Base-by-base conservation (phyloP, 2,888 invertebrate genomes). In the Eupithecia subumbrata region DNA sequence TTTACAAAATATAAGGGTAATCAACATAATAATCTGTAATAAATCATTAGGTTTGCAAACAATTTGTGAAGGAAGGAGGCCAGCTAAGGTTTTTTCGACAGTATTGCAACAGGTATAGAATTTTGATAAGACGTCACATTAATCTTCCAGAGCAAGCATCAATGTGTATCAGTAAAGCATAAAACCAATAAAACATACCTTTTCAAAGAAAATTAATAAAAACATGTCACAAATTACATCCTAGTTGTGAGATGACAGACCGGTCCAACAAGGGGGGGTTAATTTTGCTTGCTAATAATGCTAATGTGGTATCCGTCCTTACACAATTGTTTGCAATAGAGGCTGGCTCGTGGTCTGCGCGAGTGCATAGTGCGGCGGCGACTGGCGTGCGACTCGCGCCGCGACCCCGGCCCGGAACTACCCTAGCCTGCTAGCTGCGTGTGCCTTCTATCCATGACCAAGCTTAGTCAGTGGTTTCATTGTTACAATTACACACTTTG, bases 61-160 rank as follows among this genome's bases (percentile, higher is more conserved):
- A 97, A 97, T 97, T 97, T 97, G 97, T 96, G 96, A 96, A 97
- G 95, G 95, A 95, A 92, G 97, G 97, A 97, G 96, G 97, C 97
- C 96, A 96, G 96, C 96, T 92, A 90, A 87, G 90, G 91, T 87
- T 81, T 83, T 87, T 88, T 85, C 84, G 83, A 82, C 85, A 84
- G 79, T 80, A 82, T 81, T 84, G 84, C 86, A 82, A 86, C 76
- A 87, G 76, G 85, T 87, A 37, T 73, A 75, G 63, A 80, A 80
- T 82, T 89, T 90, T 87, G 86, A 86, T 88, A 87, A 88, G 88
- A 89, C 87, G 84, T 88, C 87, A 89, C 86, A 87, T 87, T 81
- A 81, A 81, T 82, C 83, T 87, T 56, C 83, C 84, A 88, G 90
- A 92, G 94, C 93, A 93, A 94, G 92, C 94, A 91, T 91, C 89